These are phyloP conservation scores for Brachyhypopomus occidentalis DNA, from an alignment of 2,113 vertebrate genomes.

Conservation along the genomic window DNA sequence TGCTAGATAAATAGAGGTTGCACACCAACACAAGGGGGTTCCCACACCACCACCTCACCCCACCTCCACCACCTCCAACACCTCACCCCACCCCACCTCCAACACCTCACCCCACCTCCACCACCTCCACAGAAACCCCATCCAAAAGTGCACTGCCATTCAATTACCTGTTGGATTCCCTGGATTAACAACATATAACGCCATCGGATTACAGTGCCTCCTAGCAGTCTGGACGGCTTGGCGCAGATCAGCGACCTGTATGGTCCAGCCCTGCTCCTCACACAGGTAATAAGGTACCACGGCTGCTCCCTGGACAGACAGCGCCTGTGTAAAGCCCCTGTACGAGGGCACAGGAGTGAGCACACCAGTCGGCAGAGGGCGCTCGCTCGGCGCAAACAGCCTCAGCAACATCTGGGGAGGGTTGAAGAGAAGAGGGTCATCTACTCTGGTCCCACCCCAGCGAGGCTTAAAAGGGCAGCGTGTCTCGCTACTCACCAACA, in stretches of 20 bases:
- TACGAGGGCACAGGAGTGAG: constrained; percentile 65
- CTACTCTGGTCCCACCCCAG: not conserved
- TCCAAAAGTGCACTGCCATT: no score
- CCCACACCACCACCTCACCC: no score
- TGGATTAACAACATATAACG: constrained; percentile 75
- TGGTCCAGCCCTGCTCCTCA: constrained; percentile 71
- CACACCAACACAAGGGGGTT: no score
- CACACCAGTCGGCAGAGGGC: constrained; percentile 61
- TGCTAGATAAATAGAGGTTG: no score
- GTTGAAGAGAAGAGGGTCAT: not conserved
- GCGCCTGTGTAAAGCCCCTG: not conserved
- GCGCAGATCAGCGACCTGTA: constrained; percentile 66
- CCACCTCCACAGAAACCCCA: no score
- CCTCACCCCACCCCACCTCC: no score
- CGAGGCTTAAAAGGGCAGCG: not conserved
- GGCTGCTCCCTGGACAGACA: constrained; percentile 50
- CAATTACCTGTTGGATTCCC: constrained; percentile 73
- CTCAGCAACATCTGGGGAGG: constrained; percentile 67
- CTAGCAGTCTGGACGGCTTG: constrained; percentile 59
- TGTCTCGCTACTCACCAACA: constrained; percentile 61
- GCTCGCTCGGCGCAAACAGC: constrained; percentile 57
- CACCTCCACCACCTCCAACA: no score
- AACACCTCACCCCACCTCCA: not conserved
- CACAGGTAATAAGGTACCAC: constrained; percentile 66
- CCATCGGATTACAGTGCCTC: constrained; percentile 65